Percentiles rank a stretch among this genome's conserved stretches.
phyloP scores from a whole-genome alignment of 2,888 invertebrate genomes.

The Adela reaumurella region DNA sequence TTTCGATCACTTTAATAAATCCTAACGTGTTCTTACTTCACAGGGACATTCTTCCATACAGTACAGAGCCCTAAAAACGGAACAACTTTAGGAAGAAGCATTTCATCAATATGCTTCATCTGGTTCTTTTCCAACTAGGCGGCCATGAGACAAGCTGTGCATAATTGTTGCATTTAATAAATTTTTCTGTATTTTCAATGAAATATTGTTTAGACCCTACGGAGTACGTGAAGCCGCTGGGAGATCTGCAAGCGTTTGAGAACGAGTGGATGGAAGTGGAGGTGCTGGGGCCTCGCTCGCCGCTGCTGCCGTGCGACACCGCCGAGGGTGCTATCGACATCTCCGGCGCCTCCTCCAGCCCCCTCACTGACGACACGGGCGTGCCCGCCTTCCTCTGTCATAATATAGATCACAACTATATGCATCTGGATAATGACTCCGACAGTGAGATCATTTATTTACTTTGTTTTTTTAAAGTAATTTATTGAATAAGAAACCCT shows the following conservation, averaged over 20 bases:
- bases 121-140: no score
- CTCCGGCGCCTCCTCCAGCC: conserved; percentile 21
- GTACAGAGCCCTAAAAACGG: no score
- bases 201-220: conserved; percentile 23
- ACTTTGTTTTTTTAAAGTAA: no score
- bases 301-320: conserved; percentile 28
- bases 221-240: conserved; percentile 65
- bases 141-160: no score
- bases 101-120: no score
- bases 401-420: conserved; percentile 54
- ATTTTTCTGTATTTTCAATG: no score
- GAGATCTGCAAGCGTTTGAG: conserved; percentile 78
- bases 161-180: no score
- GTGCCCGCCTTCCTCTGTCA: conserved; percentile 60
- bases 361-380: conserved; percentile 34
- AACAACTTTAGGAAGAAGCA: background rate
- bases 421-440: conserved; percentile 50
- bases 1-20: no score
- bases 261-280: conserved; percentile 92
- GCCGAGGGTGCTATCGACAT: conserved; percentile 32
- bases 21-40: no score
- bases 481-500: no score
- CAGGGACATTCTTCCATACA: no score
- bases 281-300: conserved; percentile 58
- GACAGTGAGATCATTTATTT: no score